phyloP scores from a whole-genome alignment of 2,113 vertebrate genomes.

The Cyphomyrus plagiostoma region DNA sequence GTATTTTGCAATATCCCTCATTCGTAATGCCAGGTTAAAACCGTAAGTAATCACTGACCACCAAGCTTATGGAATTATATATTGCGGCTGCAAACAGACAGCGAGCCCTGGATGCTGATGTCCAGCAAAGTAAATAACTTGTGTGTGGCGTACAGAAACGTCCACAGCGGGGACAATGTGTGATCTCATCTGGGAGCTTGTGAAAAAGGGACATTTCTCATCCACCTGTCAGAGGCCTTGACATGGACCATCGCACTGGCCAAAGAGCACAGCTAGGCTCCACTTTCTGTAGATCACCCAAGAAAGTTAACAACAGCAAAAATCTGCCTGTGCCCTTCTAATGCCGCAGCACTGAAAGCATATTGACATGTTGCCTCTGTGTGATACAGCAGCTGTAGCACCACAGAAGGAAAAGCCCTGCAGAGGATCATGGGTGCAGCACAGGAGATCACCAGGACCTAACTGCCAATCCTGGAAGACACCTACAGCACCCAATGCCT shows the following conservation, averaged over 20 bases:
- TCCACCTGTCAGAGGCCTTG: neutral
- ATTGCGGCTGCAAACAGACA: neutral
- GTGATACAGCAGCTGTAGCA: neutral
- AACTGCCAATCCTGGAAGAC: neutral
- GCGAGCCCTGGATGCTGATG: neutral
- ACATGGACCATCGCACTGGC: neutral
- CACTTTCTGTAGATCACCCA: neutral
- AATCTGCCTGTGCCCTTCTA: neutral
- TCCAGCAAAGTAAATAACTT: neutral
- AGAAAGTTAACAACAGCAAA: neutral
- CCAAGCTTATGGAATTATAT: neutral
- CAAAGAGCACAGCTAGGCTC: neutral
- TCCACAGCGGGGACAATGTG: neutral
- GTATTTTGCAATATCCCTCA: neutral
- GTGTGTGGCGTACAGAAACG: neutral
- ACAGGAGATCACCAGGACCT: neutral
- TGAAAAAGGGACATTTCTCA: neutral
- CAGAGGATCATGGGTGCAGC: neutral
- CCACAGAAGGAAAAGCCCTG: neutral
- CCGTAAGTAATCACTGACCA: neutral
- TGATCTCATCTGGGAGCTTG: neutral
- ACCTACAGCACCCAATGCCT: neutral
- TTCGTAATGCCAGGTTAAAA: neutral
- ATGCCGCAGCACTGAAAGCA: neutral
- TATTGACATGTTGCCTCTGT: neutral